Evolutionary conservation across 2,888 invertebrate genomes (phyloP), one percentile per base, ranked within the genome.

Genomic region (Celastrina argiolus): DNA sequence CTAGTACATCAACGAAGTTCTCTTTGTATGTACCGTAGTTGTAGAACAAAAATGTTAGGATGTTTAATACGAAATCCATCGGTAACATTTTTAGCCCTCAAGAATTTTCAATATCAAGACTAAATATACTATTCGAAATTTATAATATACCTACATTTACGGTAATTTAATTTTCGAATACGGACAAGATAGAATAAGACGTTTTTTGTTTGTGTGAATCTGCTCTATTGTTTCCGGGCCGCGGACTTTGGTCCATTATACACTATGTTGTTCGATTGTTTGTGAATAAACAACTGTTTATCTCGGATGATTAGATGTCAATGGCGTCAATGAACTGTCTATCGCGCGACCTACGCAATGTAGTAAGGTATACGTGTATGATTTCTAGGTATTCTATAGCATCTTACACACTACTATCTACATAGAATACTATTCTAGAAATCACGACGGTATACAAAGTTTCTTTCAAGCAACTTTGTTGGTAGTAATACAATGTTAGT

Each of bases 221-320:
- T 22, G 22, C 14, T 22, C 51, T 51, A 2, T 26, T 51, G 12
- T 36, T 18, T 10, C 26, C 26, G 12, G 22, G 4, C 51, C 1
- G 22, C 51, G 51, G 51, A 51, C 51, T 51, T 51, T 51, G 51
- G 14, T 26, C 22, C 12, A 51, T 51, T 22, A 51, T 51, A 45
- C 10, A 51, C n/a, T 58, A 8, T 36, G 39, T n/a, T 22, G 61
- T 36, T 61, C n/a, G 16, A 22, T 39, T 59, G 36, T 36, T 59
- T 61, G 61, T 39, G 36, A 58, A 58, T 31, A 58, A 61, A 61
- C 39, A 39, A 59, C 10, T 39, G n/a, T 22, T 61, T 61, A 61
- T 61, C 61, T 5, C 36, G 16, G 59, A 16, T 34, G 51, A 51
- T 51, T 51, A 12, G 12, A 51, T 51, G 22, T 51, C 22, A 51